Base-by-base conservation (phyloP, 1,140 invertebrate species). In the Drosophila parabipectinata region DNA sequence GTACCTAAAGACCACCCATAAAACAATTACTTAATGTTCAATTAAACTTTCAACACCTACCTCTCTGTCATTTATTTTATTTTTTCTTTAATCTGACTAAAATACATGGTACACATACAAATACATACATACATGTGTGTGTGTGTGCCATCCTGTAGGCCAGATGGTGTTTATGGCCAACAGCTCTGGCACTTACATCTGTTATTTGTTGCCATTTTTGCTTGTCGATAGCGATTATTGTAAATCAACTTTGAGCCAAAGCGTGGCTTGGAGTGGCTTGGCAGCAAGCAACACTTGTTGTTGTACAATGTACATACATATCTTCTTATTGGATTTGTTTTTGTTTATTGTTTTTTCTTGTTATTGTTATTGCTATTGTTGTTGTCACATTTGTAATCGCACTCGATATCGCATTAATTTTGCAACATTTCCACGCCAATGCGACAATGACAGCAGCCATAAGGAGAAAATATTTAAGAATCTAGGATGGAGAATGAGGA, bases 381-480 rank as follows among this genome's bases (percentile, higher is more conserved):
- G 51, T 56, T 69, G 32, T 57, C 63, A 32, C 45, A 54, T 60
- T 45, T 71, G 67, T 83, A 62, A 58, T 79, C 62, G 73, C 72
- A 37, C 64, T 61, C 68, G 47, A 81, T 56, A 60, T 78, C 64
- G 50, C 78, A 85, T 85, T 78, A 62, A 82, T 75, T 82, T 82
- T 78, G 57, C 66, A 78, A 50, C 55, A 71, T 59, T 81, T 77
- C 61, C 58, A 51, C 68, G 57, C 55, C 73, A 71, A 52, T 59
- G 48, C 44, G 64, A 58, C 61, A 79, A 47, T 51, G 60, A 67
- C 66, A 79, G 53, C 34, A 41, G 21, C 18, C 30, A 28, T 37
- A 37, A 9, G 12, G 28, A 37, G 54, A 21, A 52, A 15, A 47
- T 47, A 54, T 32, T 30, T 21, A 32, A 26, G n/a, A 41, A 28